Percentiles rank a stretch among this genome's conserved stretches.
Evolutionary conservation across 2,797 vertebrate species (phyloP).

Genomic region (Taenioides sp.): DNA sequence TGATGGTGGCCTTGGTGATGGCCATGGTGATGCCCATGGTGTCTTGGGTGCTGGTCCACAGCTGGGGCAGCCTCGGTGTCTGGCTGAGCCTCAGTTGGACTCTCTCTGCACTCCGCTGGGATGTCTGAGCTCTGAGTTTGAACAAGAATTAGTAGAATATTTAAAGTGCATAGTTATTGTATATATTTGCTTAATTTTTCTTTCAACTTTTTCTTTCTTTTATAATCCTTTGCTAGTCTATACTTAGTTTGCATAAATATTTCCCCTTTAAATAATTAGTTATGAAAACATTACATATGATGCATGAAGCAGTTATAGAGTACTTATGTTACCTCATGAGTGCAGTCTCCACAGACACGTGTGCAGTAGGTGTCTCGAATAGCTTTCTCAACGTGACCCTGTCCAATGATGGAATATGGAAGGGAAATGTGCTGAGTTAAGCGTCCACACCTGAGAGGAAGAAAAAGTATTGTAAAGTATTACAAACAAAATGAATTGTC

Average conservation of each 20-base stretch:
- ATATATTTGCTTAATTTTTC: background rate
- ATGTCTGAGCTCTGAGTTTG: slow-evolving; percentile 53
- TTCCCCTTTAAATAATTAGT: background rate
- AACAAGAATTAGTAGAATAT: background rate
- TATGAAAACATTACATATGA: background rate
- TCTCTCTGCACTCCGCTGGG: slow-evolving; percentile 61
- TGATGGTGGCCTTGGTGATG: slow-evolving; percentile 39
- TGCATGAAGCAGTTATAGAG: too few species aligned
- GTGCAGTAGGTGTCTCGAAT: slow-evolving; percentile 88
- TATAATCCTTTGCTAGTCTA: background rate
- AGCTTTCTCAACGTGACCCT: slow-evolving; percentile 83
- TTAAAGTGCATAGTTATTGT: background rate
- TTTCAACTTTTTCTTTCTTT: background rate
- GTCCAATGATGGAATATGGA: slow-evolving; percentile 85
- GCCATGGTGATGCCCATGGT: slow-evolving; percentile 10
- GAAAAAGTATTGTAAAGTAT: background rate
- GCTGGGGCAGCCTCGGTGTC: slow-evolving; percentile 16
- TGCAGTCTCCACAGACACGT: slow-evolving; percentile 85
- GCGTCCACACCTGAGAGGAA: slow-evolving; percentile 85
- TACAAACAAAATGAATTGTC: background rate
- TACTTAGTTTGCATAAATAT: background rate
- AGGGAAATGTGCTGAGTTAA: slow-evolving; percentile 87
- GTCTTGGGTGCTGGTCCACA: slow-evolving; percentile 31
- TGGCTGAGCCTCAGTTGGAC: slow-evolving; percentile 39
- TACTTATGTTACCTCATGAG: slow-evolving; percentile 72